Evolutionary conservation across 2,113 vertebrate species (phyloP), one percentile per base, ranked within the genome.

Genomic region (Ailuropoda melanoleuca): DNA sequence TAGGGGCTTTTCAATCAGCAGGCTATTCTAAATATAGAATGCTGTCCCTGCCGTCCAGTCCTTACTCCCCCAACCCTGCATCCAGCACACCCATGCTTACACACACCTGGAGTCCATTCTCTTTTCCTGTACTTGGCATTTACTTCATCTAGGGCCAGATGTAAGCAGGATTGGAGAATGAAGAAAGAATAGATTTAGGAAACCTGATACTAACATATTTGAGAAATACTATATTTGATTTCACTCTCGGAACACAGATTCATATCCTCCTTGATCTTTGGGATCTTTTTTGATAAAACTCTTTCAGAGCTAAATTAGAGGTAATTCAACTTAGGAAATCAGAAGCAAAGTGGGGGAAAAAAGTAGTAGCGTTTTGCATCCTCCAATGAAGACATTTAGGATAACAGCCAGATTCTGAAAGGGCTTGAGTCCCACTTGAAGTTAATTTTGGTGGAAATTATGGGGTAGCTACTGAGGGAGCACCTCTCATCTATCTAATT

Each of bases 21-120:
- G n/a, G 14, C 60, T 91, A 0, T 56, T 58, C 56, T 91, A 39
- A 80, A 81, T 19, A 46, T 6, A 75, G 55, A 68, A 26, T 3
- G 14, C 21, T 29, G 19, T 34, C 6, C 48, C 18, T n/a, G 11
- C 7, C 3, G 13, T 8, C 39, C 19, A 68, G 26, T 2, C 1
- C 48, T 13, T 6, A 8, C 10, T 29, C 11, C 11, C 24, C 12
- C 46, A 75, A 13, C 2, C 6, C 15, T 13, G 46, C 37, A 55
- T 4, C 39, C 39, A 50, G 15, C 62, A 56, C 13, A 46, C 17
- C 3, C 43, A 11, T 0, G 17, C 82, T 68, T 29, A n/a, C 95
- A 98, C 82, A 91, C 46, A 53, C 96, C 93, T 98, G 90, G 31
- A 96, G 87, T 97, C 97, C 98, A 98, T 96, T 92, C 93, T 97